These are phyloP conservation scores for Heliconius hermathena DNA, from an alignment of 1,140 invertebrate genomes.

Conservation along the genomic window DNA sequence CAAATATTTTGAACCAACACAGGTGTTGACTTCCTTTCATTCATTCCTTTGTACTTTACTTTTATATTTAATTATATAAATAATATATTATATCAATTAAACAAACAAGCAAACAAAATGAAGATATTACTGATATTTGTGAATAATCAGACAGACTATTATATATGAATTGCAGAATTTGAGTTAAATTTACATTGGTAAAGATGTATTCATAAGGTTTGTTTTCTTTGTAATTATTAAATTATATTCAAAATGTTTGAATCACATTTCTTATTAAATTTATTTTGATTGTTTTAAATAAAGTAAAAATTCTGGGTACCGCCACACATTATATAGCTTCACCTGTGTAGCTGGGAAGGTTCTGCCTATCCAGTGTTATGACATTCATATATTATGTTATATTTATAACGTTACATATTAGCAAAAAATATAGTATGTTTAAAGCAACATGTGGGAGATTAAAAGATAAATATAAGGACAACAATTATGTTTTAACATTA, in stretches of 20 bases:
- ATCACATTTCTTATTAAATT: no score
- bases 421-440: background rate
- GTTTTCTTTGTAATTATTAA: background rate
- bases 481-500: no score
- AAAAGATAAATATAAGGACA: no score
- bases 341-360: no score
- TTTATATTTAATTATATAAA: background rate
- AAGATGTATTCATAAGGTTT: background rate
- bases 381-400: background rate
- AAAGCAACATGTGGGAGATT: no score
- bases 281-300: background rate
- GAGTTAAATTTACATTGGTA: background rate
- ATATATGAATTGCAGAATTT: background rate
- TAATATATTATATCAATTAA: background rate
- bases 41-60: background rate
- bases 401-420: background rate
- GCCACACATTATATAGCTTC: background rate
- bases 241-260: no score
- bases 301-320: background rate
- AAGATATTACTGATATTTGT: background rate
- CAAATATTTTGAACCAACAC: background rate
- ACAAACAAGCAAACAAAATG: background rate
- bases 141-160: background rate
- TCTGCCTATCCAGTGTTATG: no score
- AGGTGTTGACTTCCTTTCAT: background rate